Evolutionary conservation across 2,113 vertebrate genomes (phyloP).

Genomic region (Centropus bengalensis): DNA sequence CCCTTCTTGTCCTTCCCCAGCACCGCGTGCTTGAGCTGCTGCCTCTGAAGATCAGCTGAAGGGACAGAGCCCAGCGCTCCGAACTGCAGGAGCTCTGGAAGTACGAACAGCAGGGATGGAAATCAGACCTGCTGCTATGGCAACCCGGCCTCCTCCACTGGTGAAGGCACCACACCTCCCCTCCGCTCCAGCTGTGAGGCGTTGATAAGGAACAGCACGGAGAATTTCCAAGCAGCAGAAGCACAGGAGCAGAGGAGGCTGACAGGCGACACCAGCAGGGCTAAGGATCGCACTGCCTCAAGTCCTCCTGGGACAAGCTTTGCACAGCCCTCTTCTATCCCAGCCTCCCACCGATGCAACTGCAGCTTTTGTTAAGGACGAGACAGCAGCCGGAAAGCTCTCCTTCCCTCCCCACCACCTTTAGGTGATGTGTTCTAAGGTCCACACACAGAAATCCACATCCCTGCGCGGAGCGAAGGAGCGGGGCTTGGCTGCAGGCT

Average conservation of each 20-base stretch:
- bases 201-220: neutral
- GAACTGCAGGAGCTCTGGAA: neutral
- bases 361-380: neutral
- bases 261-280: neutral
- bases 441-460: neutral
- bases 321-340: neutral
- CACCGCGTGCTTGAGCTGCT: neutral
- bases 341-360: neutral
- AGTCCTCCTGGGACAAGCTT: neutral
- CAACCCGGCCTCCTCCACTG: constrained; percentile 32
- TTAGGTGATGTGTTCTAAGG: neutral
- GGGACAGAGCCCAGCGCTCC: neutral
- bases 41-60: neutral
- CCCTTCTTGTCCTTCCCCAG: neutral
- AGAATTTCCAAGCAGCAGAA: neutral
- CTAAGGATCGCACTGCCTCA: neutral
- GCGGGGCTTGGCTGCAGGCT: neutral
- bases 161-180: neutral
- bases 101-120: constrained; percentile 10
- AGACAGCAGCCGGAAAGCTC: neutral
- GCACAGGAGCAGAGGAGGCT: neutral
- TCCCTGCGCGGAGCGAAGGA: neutral
- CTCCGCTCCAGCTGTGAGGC: constrained; percentile 24
- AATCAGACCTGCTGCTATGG: constrained; percentile 57
- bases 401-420: neutral